phyloP scores from a whole-genome alignment of 2,888 invertebrate genomes.

The Ophion obscuratus region DNA sequence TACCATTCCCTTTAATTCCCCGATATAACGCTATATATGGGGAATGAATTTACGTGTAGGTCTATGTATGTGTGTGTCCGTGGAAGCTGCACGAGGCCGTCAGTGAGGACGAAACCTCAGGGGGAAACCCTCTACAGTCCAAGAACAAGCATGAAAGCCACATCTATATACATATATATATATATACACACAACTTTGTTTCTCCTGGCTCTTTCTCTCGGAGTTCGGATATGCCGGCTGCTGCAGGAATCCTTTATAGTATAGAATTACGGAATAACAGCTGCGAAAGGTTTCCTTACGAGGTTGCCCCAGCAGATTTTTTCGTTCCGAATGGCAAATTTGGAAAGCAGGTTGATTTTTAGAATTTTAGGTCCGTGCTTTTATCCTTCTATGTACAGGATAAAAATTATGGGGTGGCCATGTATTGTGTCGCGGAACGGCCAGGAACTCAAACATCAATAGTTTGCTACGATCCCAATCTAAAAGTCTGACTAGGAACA shows the following conservation, averaged over 20 bases:
- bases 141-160: constrained; percentile 12
- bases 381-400: neutral
- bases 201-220: neutral
- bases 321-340: neutral
- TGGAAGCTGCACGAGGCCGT: neutral
- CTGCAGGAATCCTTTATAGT: neutral
- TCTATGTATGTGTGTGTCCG: neutral
- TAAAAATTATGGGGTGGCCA: too few species aligned
- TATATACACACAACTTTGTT: neutral
- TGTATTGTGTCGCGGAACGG: too few species aligned
- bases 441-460: too few species aligned
- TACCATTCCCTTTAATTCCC: neutral
- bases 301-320: neutral
- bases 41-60: too few species aligned
- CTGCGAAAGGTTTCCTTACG: constrained; percentile 21
- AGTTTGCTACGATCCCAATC: too few species aligned
- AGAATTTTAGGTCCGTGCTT: too few species aligned
- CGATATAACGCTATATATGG: neutral
- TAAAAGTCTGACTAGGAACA: too few species aligned
- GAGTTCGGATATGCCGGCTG: constrained; percentile 18
- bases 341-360: neutral
- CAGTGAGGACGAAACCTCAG: constrained; percentile 16
- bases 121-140: constrained; percentile 25
- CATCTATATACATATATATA: neutral
- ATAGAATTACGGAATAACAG: constrained; percentile 37